phyloP scores from a whole-genome alignment of 2,113 vertebrate genomes.

The Crocuta crocuta region DNA sequence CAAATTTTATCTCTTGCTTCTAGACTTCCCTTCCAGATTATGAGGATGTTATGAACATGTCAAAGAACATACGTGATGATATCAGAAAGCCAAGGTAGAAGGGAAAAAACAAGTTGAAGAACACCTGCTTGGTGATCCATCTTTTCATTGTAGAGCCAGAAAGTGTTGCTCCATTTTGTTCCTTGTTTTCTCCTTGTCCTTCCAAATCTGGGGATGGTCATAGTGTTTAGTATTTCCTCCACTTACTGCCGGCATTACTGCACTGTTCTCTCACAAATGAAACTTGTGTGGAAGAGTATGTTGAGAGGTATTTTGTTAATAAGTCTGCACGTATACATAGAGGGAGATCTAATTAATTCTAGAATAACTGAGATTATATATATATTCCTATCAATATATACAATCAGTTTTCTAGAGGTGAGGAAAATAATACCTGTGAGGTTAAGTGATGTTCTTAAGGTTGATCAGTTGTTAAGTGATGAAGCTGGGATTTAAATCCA shows the following conservation, averaged over 20 bases:
- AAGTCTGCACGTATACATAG: background rate
- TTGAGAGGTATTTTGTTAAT: background rate
- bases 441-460: background rate
- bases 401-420: background rate
- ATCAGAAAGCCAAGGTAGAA: background rate
- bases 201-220: background rate
- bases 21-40: background rate
- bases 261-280: background rate
- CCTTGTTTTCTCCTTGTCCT: background rate
- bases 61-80: background rate
- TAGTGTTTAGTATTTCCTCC: background rate
- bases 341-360: background rate
- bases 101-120: background rate
- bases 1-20: background rate
- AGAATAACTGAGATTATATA: background rate
- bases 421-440: background rate
- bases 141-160: conserved; percentile 1
- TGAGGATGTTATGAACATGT: background rate
- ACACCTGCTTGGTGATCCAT: background rate
- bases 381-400: background rate
- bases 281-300: background rate
- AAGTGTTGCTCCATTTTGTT: background rate
- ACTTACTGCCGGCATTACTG: background rate
- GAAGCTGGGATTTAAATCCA: background rate
- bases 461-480: background rate